Evolutionary conservation across 2,797 vertebrate species (phyloP), one percentile per base, ranked within the genome.

Genomic region (Heliangelus exortis): DNA sequence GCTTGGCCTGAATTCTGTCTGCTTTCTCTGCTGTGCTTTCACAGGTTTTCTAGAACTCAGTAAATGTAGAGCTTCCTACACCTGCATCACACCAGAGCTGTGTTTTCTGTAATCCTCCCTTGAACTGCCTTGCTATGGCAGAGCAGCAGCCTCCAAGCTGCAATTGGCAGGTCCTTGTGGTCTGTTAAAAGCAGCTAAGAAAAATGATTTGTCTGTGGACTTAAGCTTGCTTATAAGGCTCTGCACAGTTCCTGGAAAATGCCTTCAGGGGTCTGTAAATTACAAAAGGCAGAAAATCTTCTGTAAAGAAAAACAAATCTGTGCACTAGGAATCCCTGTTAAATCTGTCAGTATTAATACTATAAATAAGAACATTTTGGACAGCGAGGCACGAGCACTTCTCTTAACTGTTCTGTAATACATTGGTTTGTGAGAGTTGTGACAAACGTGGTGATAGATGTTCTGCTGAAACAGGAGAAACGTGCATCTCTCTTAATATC

Each of bases 221-320:
- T 65, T 58, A 31, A 25, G 15, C 76, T 84, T 51, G 69, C 31
- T 58, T 75, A 18, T 43, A 13, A 65, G 74, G 39, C 55, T 86
- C 76, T 81, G n/a, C 33, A 59, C 34, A 58, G 50, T 68, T 22
- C 43, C 62, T 36, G 25, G 50, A 92, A 93, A 90, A 90, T 69
- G 58, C 47, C 79, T 91, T 91, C 67, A 73, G 73, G 65, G 51
- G 9, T 69, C 76, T 85, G 36, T 92, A 87, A 85, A 74, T 83
- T 89, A 79, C 50, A 77, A 63, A 83, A 85, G 57, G 36, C 72
- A 79, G 55, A 79, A 79, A 90, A 93, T n/a, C 53, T 26, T 58
- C 69, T 81, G 48, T 79, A 84, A 87, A 92, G 81, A 74, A 83
- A 90, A 91, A 15, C 72, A 95, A 85, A 94, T 85, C 66, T 75